Base-by-base conservation (phyloP, 2,888 invertebrate genomes). In the Eustalomyia histrio region DNA sequence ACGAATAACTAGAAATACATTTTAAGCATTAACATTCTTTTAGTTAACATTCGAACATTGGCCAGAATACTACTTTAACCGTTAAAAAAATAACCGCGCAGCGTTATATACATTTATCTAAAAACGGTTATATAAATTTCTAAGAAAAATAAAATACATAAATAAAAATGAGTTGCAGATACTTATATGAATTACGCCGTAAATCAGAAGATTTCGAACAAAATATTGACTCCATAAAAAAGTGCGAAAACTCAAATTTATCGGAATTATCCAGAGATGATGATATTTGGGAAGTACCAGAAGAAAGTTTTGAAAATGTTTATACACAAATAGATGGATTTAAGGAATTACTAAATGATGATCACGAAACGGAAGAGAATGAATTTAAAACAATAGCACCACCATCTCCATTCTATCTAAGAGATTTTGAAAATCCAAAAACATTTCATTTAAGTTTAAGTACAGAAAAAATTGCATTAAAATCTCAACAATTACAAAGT, bases 401-500 rank as follows among this genome's bases (percentile, higher is more conserved):
- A 29, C 29, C 29, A 29, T 29, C 29, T 6, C 29, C 16, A 43
- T 47, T 60, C n/a, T 55, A 35, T 60, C n/a, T 47, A 33, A 57
- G 57, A 6, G 78, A 68, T 52, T 39, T 82, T 64, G 21, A 85
- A 84, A 75, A 83, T 85, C 33, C 73, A 78, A 17, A 64, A 47
- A 55, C 43, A 12, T 33, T 80, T 10, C 76, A 63, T 43, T 29
- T 89, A 4, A 84, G 84, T 47, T 79, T 88, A 50, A 87, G 83
- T 69, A 67, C 83, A 1, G 84, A 86, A 16, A 85, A 89, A 84
- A 88, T 89, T 33, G 81, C 84, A 14, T 64, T 88, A 16, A 86
- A 86, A 43, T 83, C 79, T 60, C 67, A 53, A 69, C 68, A 57
- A 33, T 50, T 76, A 29, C 76, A 69, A 64, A 43, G 18, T 18